Evolutionary conservation across 1,140 invertebrate genomes (phyloP).

Genomic region (Phymastichus coffea): DNA sequence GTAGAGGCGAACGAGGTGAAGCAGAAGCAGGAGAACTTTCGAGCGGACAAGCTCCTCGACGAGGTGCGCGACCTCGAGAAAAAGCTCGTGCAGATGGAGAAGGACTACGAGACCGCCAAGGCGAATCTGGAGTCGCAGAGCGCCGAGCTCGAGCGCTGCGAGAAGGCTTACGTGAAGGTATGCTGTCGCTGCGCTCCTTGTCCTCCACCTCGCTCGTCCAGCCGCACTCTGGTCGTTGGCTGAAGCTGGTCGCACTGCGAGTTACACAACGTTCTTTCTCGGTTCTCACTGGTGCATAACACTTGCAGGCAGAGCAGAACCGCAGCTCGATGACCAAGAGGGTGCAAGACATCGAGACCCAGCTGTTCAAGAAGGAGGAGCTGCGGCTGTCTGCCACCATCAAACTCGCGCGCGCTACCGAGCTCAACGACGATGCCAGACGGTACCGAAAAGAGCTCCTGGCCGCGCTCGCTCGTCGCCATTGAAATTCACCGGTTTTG

Average conservation of each 20-base stretch:
- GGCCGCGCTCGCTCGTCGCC: background rate
- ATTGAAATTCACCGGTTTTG: background rate
- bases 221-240: no score
- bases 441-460: conserved; percentile 57
- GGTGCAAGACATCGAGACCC: conserved; percentile 78
- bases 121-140: conserved; percentile 63
- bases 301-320: conserved; percentile 73
- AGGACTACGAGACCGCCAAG: conserved; percentile 67
- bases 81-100: conserved; percentile 69
- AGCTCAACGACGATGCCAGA: conserved; percentile 80
- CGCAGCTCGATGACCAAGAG: conserved; percentile 72
- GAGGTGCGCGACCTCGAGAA: conserved; percentile 71
- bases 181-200: background rate
- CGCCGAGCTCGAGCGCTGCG: conserved; percentile 70
- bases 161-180: conserved; percentile 61
- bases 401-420: conserved; percentile 77
- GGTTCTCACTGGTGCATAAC: background rate
- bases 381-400: conserved; percentile 67
- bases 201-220: background rate
- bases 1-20: conserved; percentile 74
- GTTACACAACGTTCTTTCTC: no score
- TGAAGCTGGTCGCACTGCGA: no score
- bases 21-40: conserved; percentile 67
- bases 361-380: conserved; percentile 77
- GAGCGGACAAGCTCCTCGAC: conserved; percentile 70